These are phyloP conservation scores for Bombus affinis DNA, from an alignment of 1,140 invertebrate species.

Conservation along the genomic window DNA sequence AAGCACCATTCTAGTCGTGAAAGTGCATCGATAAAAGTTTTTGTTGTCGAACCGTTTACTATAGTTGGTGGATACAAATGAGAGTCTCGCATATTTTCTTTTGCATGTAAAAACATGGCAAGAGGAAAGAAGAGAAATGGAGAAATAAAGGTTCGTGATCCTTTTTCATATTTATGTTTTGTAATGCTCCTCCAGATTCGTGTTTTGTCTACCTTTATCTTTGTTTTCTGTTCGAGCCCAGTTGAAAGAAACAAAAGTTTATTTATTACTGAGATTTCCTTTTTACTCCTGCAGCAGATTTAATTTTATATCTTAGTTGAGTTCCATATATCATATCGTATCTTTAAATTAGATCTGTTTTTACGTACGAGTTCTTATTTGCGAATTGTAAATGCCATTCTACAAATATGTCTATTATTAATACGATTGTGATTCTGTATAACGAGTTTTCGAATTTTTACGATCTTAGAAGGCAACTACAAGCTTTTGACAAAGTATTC, in stretches of 20 bases:
- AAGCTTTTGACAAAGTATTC: too few species aligned
- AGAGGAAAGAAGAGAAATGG: not conserved
- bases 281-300: not conserved
- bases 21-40: not conserved
- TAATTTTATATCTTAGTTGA: not conserved
- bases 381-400: not conserved
- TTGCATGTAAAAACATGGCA: not conserved
- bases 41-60: not conserved
- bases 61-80: not conserved
- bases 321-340: not conserved
- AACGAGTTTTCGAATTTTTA: too few species aligned
- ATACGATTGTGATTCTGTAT: not conserved
- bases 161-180: too few species aligned
- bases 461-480: too few species aligned
- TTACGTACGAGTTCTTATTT: not conserved
- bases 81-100: too few species aligned
- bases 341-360: not conserved
- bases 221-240: too few species aligned
- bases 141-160: too few species aligned
- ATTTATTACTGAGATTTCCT: too few species aligned
- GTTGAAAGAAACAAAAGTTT: too few species aligned
- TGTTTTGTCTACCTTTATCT: too few species aligned
- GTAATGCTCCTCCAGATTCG: too few species aligned
- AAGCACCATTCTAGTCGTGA: too few species aligned
- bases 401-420: not conserved